Evolutionary conservation across 2,797 vertebrate genomes (phyloP).

Genomic region (Sebastes trivittatus): DNA sequence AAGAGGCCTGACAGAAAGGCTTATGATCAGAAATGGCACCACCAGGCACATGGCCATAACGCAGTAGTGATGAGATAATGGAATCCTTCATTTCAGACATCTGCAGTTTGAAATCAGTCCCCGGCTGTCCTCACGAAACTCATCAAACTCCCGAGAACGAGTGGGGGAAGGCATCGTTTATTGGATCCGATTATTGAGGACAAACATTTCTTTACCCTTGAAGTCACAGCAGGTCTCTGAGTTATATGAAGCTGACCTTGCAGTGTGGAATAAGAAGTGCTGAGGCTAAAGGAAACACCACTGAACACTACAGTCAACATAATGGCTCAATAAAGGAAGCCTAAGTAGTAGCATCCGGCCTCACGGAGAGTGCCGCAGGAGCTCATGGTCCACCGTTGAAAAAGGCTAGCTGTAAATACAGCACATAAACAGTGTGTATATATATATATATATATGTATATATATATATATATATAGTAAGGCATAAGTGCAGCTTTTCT

Average conservation of each 20-base stretch:
- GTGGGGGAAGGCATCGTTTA: conserved; percentile 37
- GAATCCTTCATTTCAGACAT: conserved; percentile 58
- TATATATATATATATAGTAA: not conserved
- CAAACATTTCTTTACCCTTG: conserved; percentile 68
- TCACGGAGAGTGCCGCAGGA: conserved; percentile 17
- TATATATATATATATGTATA: too few relatives aligned
- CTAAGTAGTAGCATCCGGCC: conserved; percentile 25
- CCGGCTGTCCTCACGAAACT: conserved; percentile 35
- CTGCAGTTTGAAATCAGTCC: conserved; percentile 51
- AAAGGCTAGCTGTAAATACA: conserved; percentile 19
- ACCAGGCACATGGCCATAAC: conserved; percentile 39
- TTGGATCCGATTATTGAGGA: conserved; percentile 55
- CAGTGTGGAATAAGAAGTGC: conserved; percentile 57
- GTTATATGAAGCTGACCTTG: conserved; percentile 65
- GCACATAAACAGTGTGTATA: not conserved
- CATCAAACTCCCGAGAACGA: conserved; percentile 38
- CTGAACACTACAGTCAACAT: conserved; percentile 55
- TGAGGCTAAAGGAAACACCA: conserved; percentile 58
- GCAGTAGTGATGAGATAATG: conserved; percentile 49
- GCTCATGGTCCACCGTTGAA: conserved; percentile 26
- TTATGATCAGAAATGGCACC: conserved; percentile 52
- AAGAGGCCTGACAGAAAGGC: conserved; percentile 63
- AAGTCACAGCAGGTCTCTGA: conserved; percentile 38
- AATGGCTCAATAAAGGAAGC: conserved; percentile 64
- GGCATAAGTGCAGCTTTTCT: not conserved